These are phyloP conservation scores for Ramphastos sulfuratus DNA, from an alignment of 2,113 vertebrate genomes.

Conservation along the genomic window DNA sequence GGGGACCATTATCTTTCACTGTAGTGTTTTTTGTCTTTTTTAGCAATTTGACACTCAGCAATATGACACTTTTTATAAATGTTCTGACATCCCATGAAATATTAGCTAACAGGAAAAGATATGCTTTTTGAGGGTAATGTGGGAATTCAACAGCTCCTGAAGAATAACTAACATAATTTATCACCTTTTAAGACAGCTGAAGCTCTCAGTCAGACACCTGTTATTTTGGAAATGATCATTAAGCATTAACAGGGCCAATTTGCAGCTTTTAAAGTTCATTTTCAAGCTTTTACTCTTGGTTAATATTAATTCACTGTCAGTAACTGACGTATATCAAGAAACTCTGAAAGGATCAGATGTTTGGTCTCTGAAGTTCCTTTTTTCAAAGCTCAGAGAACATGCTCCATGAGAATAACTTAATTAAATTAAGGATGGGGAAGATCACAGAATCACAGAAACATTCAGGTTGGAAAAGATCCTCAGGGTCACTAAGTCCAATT, in stretches of 20 bases:
- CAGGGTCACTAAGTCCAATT: no score
- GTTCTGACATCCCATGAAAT: conserved; percentile 31
- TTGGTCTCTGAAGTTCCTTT: background rate
- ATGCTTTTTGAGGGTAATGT: background rate
- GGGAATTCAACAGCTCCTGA: conserved; percentile 14
- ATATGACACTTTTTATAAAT: conserved; percentile 43
- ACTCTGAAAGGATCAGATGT: background rate
- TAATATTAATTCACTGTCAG: conserved; percentile 42
- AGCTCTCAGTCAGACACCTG: conserved; percentile 55
- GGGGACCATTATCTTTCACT: background rate
- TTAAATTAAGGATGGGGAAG: background rate
- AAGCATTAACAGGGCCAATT: conserved; percentile 36
- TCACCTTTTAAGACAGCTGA: conserved; percentile 37
- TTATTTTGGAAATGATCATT: conserved; percentile 47
- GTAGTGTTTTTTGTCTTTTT: background rate
- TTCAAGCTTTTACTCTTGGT: conserved; percentile 33
- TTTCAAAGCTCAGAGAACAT: background rate
- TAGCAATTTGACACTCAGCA: background rate
- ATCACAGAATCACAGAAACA: background rate
- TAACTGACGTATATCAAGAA: conserved; percentile 12
- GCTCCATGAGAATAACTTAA: background rate
- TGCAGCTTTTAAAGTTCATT: conserved; percentile 55
- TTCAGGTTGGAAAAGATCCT: no score
- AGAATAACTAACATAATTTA: conserved; percentile 29
- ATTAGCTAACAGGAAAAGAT: conserved; percentile 39